Conservation (phyloP, 2,888 invertebrate genomes). For the Idaea aversata region DNA sequence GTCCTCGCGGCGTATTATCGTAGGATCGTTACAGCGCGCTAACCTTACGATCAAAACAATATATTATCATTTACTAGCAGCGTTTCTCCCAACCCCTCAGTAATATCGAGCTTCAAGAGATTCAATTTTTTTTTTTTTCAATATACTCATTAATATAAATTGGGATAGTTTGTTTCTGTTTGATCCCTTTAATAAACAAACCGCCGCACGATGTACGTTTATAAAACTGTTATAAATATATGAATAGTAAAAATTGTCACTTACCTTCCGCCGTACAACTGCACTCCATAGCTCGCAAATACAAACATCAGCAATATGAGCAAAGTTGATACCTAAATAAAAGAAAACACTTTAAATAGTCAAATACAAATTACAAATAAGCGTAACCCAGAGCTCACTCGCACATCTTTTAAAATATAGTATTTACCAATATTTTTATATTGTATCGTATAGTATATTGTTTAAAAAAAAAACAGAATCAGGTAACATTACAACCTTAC, state of each 20-base stretch:
- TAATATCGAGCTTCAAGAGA: no score
- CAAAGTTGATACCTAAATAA: conserved; percentile 91
- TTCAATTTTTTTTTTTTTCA: no score
- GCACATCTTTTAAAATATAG: not conserved
- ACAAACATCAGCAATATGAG: conserved; percentile 99
- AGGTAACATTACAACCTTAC: no score
- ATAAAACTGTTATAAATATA: not conserved
- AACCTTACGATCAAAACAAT: conserved; percentile 70
- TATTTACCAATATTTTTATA: no score
- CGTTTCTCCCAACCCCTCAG: no score
- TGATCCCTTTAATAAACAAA: no score
- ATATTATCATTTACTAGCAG: conserved; percentile 1
- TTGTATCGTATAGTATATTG: no score
- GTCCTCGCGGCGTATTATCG: conserved; percentile 88
- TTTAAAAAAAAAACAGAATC: no score
- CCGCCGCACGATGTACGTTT: no score
- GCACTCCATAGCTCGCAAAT: conserved; percentile 99
- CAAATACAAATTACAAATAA: not conserved
- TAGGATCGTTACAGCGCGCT: conserved; percentile 98
- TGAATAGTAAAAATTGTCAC: conserved; percentile 6
- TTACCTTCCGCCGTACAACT: conserved; percentile 93
- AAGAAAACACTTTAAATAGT: conserved; percentile 1
- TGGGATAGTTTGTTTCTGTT: no score
- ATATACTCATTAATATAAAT: no score
- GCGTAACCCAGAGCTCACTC: no score